These are phyloP conservation scores for Ceratoteleas bidentatus DNA, from an alignment of 1,140 invertebrate species.

Conservation along the genomic window DNA sequence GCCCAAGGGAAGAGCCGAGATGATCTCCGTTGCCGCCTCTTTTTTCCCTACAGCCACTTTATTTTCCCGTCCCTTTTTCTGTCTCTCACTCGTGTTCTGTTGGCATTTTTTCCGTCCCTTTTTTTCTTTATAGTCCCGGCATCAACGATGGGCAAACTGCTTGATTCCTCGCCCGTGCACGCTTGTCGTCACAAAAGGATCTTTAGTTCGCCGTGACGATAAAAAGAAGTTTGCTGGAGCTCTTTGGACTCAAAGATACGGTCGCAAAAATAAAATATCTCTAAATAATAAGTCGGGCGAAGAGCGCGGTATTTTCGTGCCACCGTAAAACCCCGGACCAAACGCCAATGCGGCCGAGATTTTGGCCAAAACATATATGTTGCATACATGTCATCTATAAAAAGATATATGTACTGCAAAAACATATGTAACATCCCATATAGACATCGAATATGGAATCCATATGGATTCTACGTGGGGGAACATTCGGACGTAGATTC, in stretches of 20 bases:
- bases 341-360: too few species aligned
- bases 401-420: too few species aligned
- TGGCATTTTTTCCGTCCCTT: not conserved
- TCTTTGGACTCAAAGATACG: conserved; percentile 17
- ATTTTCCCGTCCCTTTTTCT: conserved; percentile 12
- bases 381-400: too few species aligned
- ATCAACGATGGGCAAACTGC: conserved; percentile 17
- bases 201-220: conserved; percentile 16
- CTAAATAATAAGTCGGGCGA: conserved; percentile 2
- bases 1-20: conserved; percentile 1
- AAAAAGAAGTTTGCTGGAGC: conserved; percentile 27
- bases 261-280: conserved; percentile 20
- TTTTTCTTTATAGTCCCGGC: conserved; percentile 16
- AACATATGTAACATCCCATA: too few species aligned
- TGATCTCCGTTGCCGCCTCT: conserved; percentile 8
- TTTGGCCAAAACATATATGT: too few species aligned
- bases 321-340: too few species aligned
- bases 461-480: too few species aligned
- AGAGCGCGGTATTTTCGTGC: too few species aligned
- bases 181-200: conserved; percentile 19
- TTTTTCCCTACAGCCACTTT: conserved; percentile 13
- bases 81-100: not conserved
- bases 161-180: conserved; percentile 13
- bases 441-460: too few species aligned
- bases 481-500: too few species aligned